These are phyloP conservation scores for Leptarthrus brevirostris DNA, from an alignment of 2,888 invertebrate genomes.

Conservation along the genomic window DNA sequence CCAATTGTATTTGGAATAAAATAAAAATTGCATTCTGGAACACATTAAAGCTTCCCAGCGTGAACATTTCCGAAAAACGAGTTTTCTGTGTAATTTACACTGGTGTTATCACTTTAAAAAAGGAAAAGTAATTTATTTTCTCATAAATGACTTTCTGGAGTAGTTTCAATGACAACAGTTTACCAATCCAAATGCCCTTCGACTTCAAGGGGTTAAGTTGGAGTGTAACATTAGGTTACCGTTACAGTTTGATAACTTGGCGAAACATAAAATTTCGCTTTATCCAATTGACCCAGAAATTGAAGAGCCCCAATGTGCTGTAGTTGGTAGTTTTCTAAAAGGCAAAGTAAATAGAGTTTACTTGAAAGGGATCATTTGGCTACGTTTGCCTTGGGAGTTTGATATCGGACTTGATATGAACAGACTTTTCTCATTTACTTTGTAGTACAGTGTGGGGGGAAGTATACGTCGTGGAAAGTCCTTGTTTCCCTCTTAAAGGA, in stretches of 20 bases:
- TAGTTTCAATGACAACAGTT: neutral
- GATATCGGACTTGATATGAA: neutral
- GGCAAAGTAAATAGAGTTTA: neutral
- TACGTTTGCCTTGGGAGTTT: neutral
- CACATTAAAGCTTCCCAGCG: neutral
- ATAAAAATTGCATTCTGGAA: neutral
- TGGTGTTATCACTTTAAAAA: too few species aligned
- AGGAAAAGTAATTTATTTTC: neutral
- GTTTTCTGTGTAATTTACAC: neutral
- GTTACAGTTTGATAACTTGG: neutral
- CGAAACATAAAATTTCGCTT: neutral
- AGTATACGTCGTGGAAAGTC: neutral
- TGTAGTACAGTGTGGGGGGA: neutral
- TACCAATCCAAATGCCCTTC: neutral
- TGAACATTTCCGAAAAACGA: neutral
- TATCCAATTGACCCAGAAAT: slow-evolving; percentile 3
- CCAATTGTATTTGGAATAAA: too few species aligned
- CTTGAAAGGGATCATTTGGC: neutral
- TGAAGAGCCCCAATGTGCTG: neutral
- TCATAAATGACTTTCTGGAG: neutral
- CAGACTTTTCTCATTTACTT: neutral
- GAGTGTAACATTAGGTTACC: neutral
- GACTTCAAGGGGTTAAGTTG: neutral
- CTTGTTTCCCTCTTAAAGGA: neutral
- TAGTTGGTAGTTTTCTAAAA: neutral